Evolutionary conservation across 2,888 invertebrate species (phyloP), one percentile per base, ranked within the genome.

Genomic region (Rotaria magnacalcarata): DNA sequence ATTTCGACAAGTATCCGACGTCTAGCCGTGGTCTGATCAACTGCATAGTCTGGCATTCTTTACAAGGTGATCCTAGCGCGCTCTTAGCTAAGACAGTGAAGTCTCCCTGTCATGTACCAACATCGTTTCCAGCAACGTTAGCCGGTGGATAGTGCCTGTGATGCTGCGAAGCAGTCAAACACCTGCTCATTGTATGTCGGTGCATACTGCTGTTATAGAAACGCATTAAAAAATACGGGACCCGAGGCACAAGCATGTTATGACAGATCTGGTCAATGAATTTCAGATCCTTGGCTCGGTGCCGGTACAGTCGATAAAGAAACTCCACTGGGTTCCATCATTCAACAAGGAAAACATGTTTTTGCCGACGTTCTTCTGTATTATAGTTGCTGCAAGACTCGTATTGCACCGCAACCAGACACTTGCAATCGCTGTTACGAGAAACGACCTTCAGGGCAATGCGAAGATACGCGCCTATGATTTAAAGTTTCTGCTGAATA

Each of bases 401-500:
- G 27, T 11, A 7, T 43, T 24, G 67, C 67, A 8, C 11, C 41
- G 4, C 21, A 43, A 43, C 21, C 75, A 0, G 43, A 67, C 27
- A 67, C 24, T 24, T 75, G 75, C 11, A 47, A 75, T 14, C 41
- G 19, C 1, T 75, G 47, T 75, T 75, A 75, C 24, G 75, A 75
- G 24, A 75, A 75, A 75, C 75, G 75, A 43, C 75, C 75, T 43
- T 8, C 75, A 43, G 75, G 75, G 19, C 19, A 75, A 47, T 75
- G 75, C 11, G 43, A 75, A 47, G 27, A 34, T 27, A 50, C n/a
- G 7, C 2, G 11, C 2, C 14, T 14, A 52, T 52, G 52, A 14
- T 52, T 52, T 52, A 52, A 8, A 52, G 10, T 8, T 52, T 14
- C 14, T 6, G 14, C 10, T 52, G 14, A 8, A 14, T 52, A 52